These are phyloP conservation scores for Doris montereyensis DNA, from an alignment of 2,888 invertebrate genomes.

Conservation along the genomic window DNA sequence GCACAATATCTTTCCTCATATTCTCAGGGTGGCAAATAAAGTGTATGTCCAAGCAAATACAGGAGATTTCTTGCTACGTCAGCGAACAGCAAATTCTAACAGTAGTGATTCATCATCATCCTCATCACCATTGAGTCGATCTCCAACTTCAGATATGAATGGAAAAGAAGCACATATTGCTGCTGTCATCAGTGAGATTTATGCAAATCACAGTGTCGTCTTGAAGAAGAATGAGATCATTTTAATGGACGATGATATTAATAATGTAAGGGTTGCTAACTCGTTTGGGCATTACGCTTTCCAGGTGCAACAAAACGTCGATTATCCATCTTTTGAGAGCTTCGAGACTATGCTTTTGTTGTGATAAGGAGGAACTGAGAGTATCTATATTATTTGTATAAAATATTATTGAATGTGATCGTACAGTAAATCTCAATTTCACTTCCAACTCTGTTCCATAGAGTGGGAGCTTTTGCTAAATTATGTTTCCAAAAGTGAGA, in stretches of 20 bases:
- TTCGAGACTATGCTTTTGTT: constrained; percentile 43
- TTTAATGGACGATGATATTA: constrained; percentile 46
- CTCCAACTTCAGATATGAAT: neutral
- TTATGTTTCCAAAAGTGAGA: too few species aligned
- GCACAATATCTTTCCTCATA: constrained; percentile 13
- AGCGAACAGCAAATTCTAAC: constrained; percentile 39
- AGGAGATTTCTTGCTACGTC: constrained; percentile 57
- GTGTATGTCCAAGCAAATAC: constrained; percentile 65
- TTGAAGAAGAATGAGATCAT: constrained; percentile 41
- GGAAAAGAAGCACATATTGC: constrained; percentile 42
- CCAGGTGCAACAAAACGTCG: constrained; percentile 37
- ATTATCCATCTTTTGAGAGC: constrained; percentile 35
- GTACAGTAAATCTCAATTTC: too few species aligned
- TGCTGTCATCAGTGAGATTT: constrained; percentile 34
- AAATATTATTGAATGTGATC: too few species aligned
- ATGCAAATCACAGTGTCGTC: constrained; percentile 32
- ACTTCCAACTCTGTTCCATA: too few species aligned
- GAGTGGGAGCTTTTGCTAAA: too few species aligned
- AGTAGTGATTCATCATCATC: neutral
- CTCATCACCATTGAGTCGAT: neutral
- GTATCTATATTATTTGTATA: too few species aligned
- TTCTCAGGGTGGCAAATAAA: constrained; percentile 57
- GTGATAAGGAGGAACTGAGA: too few species aligned
- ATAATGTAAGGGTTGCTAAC: constrained; percentile 38
- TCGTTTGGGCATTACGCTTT: constrained; percentile 38